Evolutionary conservation across 2,113 vertebrate genomes (phyloP).

Genomic region (Argyrosomus japonicus): DNA sequence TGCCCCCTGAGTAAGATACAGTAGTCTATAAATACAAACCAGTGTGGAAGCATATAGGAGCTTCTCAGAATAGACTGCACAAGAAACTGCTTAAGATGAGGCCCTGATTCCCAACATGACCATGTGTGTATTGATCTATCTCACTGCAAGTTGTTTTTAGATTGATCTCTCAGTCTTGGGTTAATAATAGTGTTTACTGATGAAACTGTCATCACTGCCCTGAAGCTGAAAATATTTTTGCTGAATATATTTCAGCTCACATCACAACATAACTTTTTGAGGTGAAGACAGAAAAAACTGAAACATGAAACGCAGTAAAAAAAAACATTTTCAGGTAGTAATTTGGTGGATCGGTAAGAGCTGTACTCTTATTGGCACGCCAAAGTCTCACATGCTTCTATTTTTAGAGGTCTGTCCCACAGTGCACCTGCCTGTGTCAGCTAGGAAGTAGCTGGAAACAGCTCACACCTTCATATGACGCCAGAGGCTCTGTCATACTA

Average conservation of each 20-base stretch:
- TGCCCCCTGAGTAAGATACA: background rate
- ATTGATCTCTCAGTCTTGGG: conserved; percentile 43
- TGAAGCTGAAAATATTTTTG: conserved; percentile 39
- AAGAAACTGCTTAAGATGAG: conserved; percentile 33
- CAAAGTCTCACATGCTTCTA: conserved; percentile 59
- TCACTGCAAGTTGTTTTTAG: conserved; percentile 42
- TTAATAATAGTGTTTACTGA: conserved; percentile 52
- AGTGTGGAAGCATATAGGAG: background rate
- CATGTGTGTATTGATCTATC: conserved; percentile 43
- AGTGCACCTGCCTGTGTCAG: conserved; percentile 73
- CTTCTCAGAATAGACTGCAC: conserved; percentile 35
- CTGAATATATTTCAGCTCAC: background rate
- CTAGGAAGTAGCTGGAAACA: conserved; percentile 65
- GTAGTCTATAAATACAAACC: conserved; percentile 21
- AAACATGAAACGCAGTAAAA: background rate
- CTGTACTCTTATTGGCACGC: conserved; percentile 39
- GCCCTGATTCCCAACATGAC: conserved; percentile 36
- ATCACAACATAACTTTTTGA: background rate
- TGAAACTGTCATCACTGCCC: conserved; percentile 37
- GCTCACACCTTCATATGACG: conserved; percentile 61
- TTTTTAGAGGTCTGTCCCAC: conserved; percentile 69
- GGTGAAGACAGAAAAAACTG: conserved; percentile 16
- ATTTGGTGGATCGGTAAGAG: conserved; percentile 38
- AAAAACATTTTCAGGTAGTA: conserved; percentile 20
- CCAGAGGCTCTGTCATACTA: conserved; percentile 60